phyloP scores from a whole-genome alignment of 1,140 invertebrate species.

The Mactra quadrangularis region DNA sequence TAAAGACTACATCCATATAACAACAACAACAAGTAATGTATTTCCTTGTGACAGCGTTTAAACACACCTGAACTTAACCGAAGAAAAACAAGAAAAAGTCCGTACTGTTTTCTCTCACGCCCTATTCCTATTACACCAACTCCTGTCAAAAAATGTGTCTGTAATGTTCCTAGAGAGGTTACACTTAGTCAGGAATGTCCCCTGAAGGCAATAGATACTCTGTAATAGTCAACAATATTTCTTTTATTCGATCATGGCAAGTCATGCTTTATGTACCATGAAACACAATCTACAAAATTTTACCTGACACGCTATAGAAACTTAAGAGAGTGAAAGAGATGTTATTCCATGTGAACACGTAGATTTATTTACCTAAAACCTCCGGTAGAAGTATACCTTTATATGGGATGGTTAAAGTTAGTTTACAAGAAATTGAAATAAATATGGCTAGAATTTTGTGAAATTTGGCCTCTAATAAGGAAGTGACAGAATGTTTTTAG shows the following conservation, averaged over 20 bases:
- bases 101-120: slow-evolving; percentile 29
- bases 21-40: slow-evolving; percentile 9
- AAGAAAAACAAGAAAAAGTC: not conserved
- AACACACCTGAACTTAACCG: slow-evolving; percentile 36
- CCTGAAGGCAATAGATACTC: slow-evolving; percentile 50
- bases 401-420: too few relatives aligned
- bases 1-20: slow-evolving; percentile 10
- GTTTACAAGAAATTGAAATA: too few relatives aligned
- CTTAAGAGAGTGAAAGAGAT: too few relatives aligned
- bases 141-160: slow-evolving; percentile 39
- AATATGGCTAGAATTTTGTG: too few relatives aligned
- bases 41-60: slow-evolving; percentile 5
- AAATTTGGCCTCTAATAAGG: too few relatives aligned
- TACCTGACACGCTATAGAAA: slow-evolving; percentile 36
- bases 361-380: too few relatives aligned
- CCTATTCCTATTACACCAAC: slow-evolving; percentile 25
- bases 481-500: too few relatives aligned
- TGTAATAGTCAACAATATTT: slow-evolving; percentile 40
- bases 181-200: slow-evolving; percentile 43
- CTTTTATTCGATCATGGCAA: slow-evolving; percentile 31
- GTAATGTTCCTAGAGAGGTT: slow-evolving; percentile 36
- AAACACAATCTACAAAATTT: slow-evolving; percentile 41
- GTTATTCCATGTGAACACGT: slow-evolving; percentile 36
- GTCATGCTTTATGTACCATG: slow-evolving; percentile 59
- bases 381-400: too few relatives aligned